Conservation (phyloP, 2,888 invertebrate genomes). For the Drosophila yooni region DNA sequence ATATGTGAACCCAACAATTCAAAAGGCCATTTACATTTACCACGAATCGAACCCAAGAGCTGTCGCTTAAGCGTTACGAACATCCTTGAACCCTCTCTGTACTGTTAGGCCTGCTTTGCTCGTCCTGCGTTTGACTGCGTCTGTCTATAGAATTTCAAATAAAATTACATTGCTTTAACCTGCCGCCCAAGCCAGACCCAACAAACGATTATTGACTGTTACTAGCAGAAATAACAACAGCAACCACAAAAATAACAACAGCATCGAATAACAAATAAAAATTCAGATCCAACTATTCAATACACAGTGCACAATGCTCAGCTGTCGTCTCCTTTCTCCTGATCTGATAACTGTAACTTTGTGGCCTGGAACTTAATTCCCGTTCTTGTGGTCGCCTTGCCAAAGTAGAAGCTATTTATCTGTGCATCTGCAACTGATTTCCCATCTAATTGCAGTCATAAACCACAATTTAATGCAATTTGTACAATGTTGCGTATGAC, state of each 20-base stretch:
- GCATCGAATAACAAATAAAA: slow-evolving; percentile 1
- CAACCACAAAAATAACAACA: neutral
- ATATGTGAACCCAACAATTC: slow-evolving; percentile 8
- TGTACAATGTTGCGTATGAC: neutral
- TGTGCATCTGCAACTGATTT: neutral
- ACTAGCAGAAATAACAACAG: neutral
- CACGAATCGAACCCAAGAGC: slow-evolving; percentile 13
- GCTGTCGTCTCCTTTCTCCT: slow-evolving; percentile 6
- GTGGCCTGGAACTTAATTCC: slow-evolving; percentile 26
- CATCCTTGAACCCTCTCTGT: neutral
- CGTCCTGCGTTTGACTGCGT: slow-evolving; percentile 14
- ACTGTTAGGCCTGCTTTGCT: neutral
- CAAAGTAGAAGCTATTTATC: neutral
- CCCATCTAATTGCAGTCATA: neutral
- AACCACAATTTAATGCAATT: neutral
- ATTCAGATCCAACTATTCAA: neutral
- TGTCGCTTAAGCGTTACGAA: neutral
- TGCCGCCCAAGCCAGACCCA: slow-evolving; percentile 45
- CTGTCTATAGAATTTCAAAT: slow-evolving; percentile 65
- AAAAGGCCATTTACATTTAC: slow-evolving; percentile 16
- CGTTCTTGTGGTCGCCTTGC: neutral
- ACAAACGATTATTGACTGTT: slow-evolving; percentile 56
- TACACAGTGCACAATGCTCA: neutral
- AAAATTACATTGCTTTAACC: slow-evolving; percentile 62
- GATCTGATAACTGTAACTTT: slow-evolving; percentile 35